phyloP scores from a whole-genome alignment of 2,888 invertebrate species.

The Leptopterna dolabrata region DNA sequence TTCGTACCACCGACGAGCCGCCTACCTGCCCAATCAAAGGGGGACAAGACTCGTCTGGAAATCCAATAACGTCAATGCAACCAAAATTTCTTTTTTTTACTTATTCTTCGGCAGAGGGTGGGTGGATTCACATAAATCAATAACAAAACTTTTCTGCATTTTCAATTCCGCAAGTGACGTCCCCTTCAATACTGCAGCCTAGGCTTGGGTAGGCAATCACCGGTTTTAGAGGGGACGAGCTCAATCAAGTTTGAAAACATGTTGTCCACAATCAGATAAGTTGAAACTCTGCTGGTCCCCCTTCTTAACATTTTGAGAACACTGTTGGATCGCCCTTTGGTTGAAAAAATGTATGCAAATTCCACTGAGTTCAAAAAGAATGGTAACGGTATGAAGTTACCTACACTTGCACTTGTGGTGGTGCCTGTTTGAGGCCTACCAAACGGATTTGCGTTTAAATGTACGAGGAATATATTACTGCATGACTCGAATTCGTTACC shows the following conservation, averaged over 20 bases:
- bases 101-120: not conserved
- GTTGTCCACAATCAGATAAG: conserved; percentile 12
- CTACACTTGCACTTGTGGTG: too few species aligned
- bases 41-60: conserved; percentile 6
- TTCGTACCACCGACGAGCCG: not conserved
- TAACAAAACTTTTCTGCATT: conserved; percentile 46
- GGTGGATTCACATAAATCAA: conserved; percentile 37
- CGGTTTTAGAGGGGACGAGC: conserved; percentile 17
- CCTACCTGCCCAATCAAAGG: conserved; percentile 40
- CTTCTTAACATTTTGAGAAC: not conserved
- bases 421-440: too few species aligned
- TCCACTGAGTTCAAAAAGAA: not conserved
- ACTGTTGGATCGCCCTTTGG: not conserved
- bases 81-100: conserved; percentile 13
- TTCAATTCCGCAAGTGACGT: conserved; percentile 35
- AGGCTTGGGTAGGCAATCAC: conserved; percentile 26
- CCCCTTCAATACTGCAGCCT: not conserved
- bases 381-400: too few species aligned
- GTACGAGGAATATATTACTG: too few species aligned
- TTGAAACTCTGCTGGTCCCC: not conserved
- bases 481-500: too few species aligned
- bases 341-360: not conserved
- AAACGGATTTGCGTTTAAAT: too few species aligned
- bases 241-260: conserved; percentile 20
- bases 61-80: conserved; percentile 35